phyloP scores from a whole-genome alignment of 2,113 vertebrate species.

The Cyanoliseus patagonus region DNA sequence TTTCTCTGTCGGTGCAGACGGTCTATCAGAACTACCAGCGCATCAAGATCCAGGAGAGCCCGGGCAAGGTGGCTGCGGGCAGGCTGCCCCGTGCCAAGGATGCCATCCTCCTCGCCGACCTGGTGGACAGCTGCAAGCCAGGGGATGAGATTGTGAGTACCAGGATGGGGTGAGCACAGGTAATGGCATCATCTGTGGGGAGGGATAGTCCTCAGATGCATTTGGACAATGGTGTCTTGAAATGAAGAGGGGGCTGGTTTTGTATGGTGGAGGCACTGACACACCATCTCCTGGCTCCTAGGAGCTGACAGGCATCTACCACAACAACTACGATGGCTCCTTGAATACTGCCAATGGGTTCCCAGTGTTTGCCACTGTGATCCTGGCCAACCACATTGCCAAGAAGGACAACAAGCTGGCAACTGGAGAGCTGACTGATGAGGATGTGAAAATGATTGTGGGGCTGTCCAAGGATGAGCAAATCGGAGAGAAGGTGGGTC shows the following conservation, averaged over 20 bases:
- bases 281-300: conserved; percentile 16
- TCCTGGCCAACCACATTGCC: conserved; percentile 93
- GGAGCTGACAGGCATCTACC: conserved; percentile 97
- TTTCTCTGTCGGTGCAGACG: conserved; percentile 72
- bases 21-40: conserved; percentile 98
- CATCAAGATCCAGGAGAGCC: conserved; percentile 96
- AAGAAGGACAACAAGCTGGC: conserved; percentile 89
- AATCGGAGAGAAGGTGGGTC: conserved; percentile 89
- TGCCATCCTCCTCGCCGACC: conserved; percentile 91
- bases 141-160: conserved; percentile 95
- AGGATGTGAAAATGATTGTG: conserved; percentile 91
- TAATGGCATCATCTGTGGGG: neutral
- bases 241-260: neutral
- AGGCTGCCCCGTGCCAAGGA: conserved; percentile 96
- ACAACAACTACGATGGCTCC: conserved; percentile 97
- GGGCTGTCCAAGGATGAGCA: conserved; percentile 92
- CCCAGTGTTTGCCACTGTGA: conserved; percentile 94
- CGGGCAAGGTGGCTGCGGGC: conserved; percentile 92
- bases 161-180: neutral
- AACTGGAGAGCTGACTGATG: conserved; percentile 91
- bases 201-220: neutral
- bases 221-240: neutral
- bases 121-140: conserved; percentile 95
- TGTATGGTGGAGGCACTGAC: neutral
- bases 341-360: conserved; percentile 95